Base-by-base conservation (phyloP, 2,113 vertebrate species). In the Dipodomys merriami region DNA sequence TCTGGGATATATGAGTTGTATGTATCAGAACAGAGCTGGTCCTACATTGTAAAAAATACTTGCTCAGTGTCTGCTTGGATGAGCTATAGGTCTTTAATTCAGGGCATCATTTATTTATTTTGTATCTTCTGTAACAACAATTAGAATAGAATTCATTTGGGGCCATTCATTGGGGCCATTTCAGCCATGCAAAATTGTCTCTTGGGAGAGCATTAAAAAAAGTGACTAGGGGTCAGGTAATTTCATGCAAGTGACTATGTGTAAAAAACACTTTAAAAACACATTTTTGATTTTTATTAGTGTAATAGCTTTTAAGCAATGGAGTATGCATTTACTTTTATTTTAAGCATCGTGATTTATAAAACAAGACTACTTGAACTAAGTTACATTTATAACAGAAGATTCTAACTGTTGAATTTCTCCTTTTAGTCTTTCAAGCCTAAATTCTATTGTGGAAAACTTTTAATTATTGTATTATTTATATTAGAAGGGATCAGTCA, bases 261-360 rank as follows among this genome's bases (percentile, higher is more conserved):
- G 71, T 68, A 93, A 93, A 80, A 86, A 68, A 91, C 53, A 35
- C 77, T 94, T 39, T 46, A 64, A 80, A 79, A 93, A 76, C 77
- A 81, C 29, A 11, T 57, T 90, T 81, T 23, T 94, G 64, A 69
- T 82, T 91, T 93, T 94, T 94, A 83, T 92, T 93, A 80, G 67
- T 83, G 53, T 29, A 64, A 53, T 90, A 90, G 79, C 87, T 92
- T 93, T 86, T 68, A 73, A 90, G 46, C 86, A 65, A 57, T 16
- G 13, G 78, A 86, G 9, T 77, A 64, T 65, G 33, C 35, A 9
- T 83, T 83, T 81, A 78, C 88, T 95, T 94, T 65, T 88, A 64
- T 30, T 73, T 82, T 85, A 94, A 96, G 25, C 46, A 57, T 69
- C n/a, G 33, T n/a, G 27, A 76, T 91, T 96, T 89, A 81, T 91